A percentile compares a stretch with the other conserved stretches of the same genome.
Evolutionary conservation across 2,888 invertebrate genomes (phyloP).

Genomic region (Caenorhabditis panamensis): DNA sequence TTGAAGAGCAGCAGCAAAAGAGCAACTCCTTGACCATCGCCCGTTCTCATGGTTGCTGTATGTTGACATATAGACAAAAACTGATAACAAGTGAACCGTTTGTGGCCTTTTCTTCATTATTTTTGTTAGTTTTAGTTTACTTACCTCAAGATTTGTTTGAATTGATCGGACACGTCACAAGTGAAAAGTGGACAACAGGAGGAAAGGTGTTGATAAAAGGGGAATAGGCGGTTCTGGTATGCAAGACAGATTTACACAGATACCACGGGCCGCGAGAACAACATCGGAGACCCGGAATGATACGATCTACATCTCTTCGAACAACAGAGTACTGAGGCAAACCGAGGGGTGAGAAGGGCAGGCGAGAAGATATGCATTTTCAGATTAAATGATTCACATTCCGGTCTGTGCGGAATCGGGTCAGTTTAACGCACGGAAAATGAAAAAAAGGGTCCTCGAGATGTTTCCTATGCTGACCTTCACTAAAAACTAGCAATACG

Average conservation of each 20-base stretch:
- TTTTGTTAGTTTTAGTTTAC: background rate
- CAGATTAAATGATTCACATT: conserved; percentile 59
- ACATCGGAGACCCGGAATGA: conserved; percentile 44
- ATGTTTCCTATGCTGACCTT: background rate
- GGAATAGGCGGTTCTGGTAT: conserved; percentile 48
- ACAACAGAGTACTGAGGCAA: conserved; percentile 40
- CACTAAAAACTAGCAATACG: no score
- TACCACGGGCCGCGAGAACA: conserved; percentile 55
- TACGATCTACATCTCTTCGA: conserved; percentile 56
- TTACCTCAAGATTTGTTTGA: background rate
- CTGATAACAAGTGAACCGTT: conserved; percentile 48
- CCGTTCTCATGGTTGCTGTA: conserved; percentile 28
- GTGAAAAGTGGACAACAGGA: background rate
- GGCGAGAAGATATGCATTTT: conserved; percentile 31
- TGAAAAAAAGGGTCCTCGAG: background rate
- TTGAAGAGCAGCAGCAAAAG: conserved; percentile 53
- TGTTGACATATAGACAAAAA: conserved; percentile 43
- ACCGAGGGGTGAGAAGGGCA: conserved; percentile 22
- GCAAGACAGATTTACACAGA: conserved; percentile 43
- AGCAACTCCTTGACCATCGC: conserved; percentile 30
- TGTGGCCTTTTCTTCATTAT: background rate
- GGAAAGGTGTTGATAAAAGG: conserved; percentile 39
- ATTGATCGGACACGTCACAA: background rate
- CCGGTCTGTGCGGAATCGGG: conserved; percentile 7
- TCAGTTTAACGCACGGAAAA: conserved; percentile 1